Conservation (phyloP, 2,113 vertebrate genomes). For the Phylloscopus trochiloides region DNA sequence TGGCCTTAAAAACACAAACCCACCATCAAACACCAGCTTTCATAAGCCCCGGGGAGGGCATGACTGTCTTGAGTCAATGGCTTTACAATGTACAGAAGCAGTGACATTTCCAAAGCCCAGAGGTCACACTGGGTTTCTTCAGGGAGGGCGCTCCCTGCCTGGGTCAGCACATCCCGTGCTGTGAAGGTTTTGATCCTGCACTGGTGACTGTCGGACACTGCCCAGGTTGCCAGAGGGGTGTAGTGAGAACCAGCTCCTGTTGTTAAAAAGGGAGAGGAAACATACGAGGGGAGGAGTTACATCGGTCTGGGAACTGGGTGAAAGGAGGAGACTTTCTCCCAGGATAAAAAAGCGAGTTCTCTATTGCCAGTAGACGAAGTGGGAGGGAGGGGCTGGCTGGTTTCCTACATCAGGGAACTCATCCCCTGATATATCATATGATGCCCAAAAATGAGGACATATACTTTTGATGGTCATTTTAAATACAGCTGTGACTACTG, state of each 20-base stretch:
- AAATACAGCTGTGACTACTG: background rate
- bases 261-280: background rate
- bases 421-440: background rate
- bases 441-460: background rate
- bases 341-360: background rate
- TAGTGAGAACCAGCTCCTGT: background rate
- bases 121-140: background rate
- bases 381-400: background rate
- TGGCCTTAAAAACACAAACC: background rate
- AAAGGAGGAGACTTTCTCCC: background rate
- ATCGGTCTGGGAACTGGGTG: fast-evolving
- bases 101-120: background rate
- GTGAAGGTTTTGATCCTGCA: background rate
- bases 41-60: background rate
- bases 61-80: background rate
- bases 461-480: background rate
- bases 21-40: background rate
- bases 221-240: fast-evolving
- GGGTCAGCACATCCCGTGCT: fast-evolving
- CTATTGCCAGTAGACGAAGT: background rate
- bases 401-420: background rate
- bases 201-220: fast-evolving
- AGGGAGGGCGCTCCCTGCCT: background rate
- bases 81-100: background rate
- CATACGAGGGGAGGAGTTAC: background rate